These are phyloP conservation scores for Pteronotus mesoamericanus DNA, from an alignment of 2,797 vertebrate species.

Conservation along the genomic window DNA sequence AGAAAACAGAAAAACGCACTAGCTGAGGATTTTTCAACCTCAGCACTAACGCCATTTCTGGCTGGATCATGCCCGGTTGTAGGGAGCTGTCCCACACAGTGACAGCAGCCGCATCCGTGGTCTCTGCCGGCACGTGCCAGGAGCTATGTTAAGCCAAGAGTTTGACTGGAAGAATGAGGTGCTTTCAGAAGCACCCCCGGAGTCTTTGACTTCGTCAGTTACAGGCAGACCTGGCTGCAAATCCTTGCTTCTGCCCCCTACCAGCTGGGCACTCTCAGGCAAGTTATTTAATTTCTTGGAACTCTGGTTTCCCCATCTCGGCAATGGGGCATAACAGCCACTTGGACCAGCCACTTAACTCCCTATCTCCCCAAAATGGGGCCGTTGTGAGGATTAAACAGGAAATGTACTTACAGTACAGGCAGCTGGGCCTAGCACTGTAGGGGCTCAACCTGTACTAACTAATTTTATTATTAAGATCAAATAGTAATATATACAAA, in stretches of 20 bases:
- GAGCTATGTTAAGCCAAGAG: not conserved
- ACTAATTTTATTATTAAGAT: not conserved
- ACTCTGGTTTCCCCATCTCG: not conserved
- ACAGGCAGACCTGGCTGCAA: not conserved
- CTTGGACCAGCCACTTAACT: not conserved
- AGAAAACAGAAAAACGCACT: not conserved
- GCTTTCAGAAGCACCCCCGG: not conserved
- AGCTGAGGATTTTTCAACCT: not conserved
- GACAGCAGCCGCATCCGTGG: too few species aligned
- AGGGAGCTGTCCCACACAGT: not conserved
- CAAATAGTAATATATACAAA: not conserved
- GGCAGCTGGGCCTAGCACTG: not conserved
- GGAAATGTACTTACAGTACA: not conserved
- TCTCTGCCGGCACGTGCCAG: not conserved
- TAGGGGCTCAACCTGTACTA: not conserved
- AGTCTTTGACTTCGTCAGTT: not conserved
- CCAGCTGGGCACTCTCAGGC: not conserved
- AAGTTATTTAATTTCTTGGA: not conserved
- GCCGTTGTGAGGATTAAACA: not conserved
- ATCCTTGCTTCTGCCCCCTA: not conserved
- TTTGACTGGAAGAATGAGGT: not conserved
- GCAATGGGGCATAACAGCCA: not conserved
- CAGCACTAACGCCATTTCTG: not conserved
- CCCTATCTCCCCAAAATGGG: not conserved
- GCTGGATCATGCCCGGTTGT: not conserved